Evolutionary conservation across 2,113 vertebrate genomes (phyloP), one percentile per base, ranked within the genome.

Genomic region (Amia ocellicauda): DNA sequence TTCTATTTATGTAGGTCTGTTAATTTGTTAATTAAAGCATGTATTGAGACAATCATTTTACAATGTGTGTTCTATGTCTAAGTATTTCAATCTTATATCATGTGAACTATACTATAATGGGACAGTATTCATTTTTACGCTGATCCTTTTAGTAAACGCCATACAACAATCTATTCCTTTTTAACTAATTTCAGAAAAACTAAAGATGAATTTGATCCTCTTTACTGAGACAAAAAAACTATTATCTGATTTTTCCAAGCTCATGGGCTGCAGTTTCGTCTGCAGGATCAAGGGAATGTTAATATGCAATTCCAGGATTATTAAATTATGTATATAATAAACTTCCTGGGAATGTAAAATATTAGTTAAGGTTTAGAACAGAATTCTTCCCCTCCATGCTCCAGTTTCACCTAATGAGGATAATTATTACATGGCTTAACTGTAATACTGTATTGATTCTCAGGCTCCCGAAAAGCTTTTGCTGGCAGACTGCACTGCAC

Each of bases 341-440:
- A 84, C 82, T 91, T 91, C 89, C 80, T 76, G 77, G 80, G 79
- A 77, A 80, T 71, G 74, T 66, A 68, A 73, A 69, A 83, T 86
- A 86, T 92, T 89, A 88, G 85, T 66, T 66, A 69, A 79, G 87
- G 83, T 90, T 90, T 89, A 82, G 80, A 83, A 85, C 79, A 72
- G 80, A 82, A 82, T 84, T 82, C 69, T 58, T 84, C 88, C 86
- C 84, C 82, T 81, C 82, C 63, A 68, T 66, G 87, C 90, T 96
- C 91, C 78, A 74, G 89, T 94, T 93, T 88, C 91, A 5, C 76
- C 78, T 95, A 96, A 98, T 93, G 91, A 94, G 84, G 88, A 88
- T 93, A 88, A 94, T 94, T 94, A 94, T 90, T 90, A 86, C 88
- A 89, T 73, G 90, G 93, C 90, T 94, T 93, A 94, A 82, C 85